Conservation (phyloP, 1,140 invertebrate genomes). For the Caenorhabditis latens region DNA sequence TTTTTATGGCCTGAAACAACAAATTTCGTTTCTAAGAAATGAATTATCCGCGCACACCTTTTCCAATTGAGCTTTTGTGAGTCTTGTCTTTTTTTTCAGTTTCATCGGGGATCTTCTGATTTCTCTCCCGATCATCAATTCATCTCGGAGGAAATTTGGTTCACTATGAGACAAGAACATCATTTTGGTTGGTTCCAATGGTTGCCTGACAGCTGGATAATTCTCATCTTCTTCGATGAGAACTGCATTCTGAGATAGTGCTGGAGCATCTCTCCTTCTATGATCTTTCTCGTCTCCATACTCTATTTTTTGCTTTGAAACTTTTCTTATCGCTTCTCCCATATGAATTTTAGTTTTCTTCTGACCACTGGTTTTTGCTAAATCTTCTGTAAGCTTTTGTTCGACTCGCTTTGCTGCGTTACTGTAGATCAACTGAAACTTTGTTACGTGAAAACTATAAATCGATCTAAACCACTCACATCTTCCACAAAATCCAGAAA, state of each 20-base stretch:
- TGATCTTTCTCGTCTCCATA: constrained; percentile 39
- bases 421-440: background rate
- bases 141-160: constrained; percentile 22
- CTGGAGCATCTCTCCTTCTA: constrained; percentile 36
- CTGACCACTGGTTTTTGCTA: background rate
- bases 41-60: background rate
- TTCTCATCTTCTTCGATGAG: constrained; percentile 31
- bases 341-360: constrained; percentile 18
- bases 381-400: constrained; percentile 6
- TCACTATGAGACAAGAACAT: constrained; percentile 35
- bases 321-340: constrained; percentile 1
- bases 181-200: constrained; percentile 41
- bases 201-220: constrained; percentile 28
- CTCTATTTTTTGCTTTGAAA: constrained; percentile 18
- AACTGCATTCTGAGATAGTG: constrained; percentile 15
- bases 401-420: constrained; percentile 8
- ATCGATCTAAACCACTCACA: background rate
- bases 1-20: constrained; percentile 40
- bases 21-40: background rate
- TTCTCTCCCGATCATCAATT: constrained; percentile 16
- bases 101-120: constrained; percentile 24
- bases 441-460: background rate
- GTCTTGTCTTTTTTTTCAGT: background rate
- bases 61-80: constrained; percentile 21
- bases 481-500: constrained; percentile 49